Percentiles rank a stretch among this genome's conserved stretches.
Evolutionary conservation across 2,797 vertebrate species (phyloP).

Genomic region (Gymnothorax reevesii): DNA sequence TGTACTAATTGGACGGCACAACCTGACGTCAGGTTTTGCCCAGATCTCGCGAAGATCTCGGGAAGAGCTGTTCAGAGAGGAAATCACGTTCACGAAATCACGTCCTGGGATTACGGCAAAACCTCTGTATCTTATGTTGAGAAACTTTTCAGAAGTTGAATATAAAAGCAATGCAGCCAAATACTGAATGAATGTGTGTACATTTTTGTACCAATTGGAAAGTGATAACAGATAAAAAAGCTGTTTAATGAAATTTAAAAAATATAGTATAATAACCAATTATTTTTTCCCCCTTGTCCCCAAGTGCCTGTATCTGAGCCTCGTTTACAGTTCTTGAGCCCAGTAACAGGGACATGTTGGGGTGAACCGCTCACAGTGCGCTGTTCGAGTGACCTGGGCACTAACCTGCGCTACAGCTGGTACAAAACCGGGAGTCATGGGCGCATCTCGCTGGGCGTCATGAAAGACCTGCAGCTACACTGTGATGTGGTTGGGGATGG

Average conservation of each 20-base stretch:
- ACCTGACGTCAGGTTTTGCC: too few species aligned
- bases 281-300: conserved; percentile 20
- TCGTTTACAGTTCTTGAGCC: conserved; percentile 52
- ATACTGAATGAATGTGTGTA: too few species aligned
- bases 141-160: too few species aligned
- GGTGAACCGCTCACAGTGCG: conserved; percentile 59
- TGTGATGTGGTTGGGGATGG: conserved; percentile 51
- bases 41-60: too few species aligned
- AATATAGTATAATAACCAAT: background rate
- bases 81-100: too few species aligned
- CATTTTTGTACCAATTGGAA: too few species aligned
- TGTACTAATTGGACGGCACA: too few species aligned
- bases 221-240: too few species aligned
- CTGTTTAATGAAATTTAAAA: background rate
- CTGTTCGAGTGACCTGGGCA: conserved; percentile 58
- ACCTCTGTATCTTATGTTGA: too few species aligned
- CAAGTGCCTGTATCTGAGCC: conserved; percentile 68
- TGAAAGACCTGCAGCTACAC: conserved; percentile 54
- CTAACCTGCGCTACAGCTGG: conserved; percentile 61
- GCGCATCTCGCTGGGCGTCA: conserved; percentile 34
- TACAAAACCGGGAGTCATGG: conserved; percentile 44
- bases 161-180: too few species aligned
- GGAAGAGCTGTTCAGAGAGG: too few species aligned
- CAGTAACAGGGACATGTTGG: conserved; percentile 59
- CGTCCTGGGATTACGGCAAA: too few species aligned